Conservation (phyloP, 2,888 invertebrate genomes). For the Cerastoderma edule region DNA sequence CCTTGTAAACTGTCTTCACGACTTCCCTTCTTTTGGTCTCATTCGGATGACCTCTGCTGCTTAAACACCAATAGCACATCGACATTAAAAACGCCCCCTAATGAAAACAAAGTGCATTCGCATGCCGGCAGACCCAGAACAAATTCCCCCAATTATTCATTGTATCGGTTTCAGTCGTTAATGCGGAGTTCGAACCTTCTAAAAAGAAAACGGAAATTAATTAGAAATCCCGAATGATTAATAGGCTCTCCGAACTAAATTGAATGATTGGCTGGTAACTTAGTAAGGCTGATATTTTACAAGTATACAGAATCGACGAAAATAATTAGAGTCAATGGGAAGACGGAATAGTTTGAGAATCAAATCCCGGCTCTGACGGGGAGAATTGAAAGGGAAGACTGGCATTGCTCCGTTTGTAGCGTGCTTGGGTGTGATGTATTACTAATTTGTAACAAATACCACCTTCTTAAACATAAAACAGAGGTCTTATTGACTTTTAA, state of each 20-base stretch:
- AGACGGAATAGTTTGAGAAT: conserved; percentile 26
- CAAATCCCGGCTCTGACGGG: not conserved
- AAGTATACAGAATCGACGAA: conserved; percentile 39
- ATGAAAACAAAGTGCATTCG: conserved; percentile 53
- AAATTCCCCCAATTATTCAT: conserved; percentile 53
- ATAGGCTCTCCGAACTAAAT: conserved; percentile 49
- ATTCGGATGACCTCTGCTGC: conserved; percentile 20
- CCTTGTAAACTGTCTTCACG: no score
- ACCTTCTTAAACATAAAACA: conserved; percentile 52
- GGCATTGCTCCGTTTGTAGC: conserved; percentile 12
- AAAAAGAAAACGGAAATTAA: conserved; percentile 67
- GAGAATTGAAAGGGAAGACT: conserved; percentile 16
- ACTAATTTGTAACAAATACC: conserved; percentile 64
- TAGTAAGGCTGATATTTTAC: conserved; percentile 46
- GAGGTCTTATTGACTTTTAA: conserved; percentile 59
- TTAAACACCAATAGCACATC: conserved; percentile 4
- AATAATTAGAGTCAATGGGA: conserved; percentile 50
- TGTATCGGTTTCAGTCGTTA: conserved; percentile 57
- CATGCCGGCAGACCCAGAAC: conserved; percentile 41
- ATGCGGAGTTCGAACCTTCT: conserved; percentile 54
- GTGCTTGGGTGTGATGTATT: conserved; percentile 50
- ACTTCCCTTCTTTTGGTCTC: no score
- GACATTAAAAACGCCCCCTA: conserved; percentile 23
- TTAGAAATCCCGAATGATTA: conserved; percentile 57
- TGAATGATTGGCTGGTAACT: conserved; percentile 52